Conservation (phyloP, 2,888 invertebrate genomes). For the Protodeltote pygarga region DNA sequence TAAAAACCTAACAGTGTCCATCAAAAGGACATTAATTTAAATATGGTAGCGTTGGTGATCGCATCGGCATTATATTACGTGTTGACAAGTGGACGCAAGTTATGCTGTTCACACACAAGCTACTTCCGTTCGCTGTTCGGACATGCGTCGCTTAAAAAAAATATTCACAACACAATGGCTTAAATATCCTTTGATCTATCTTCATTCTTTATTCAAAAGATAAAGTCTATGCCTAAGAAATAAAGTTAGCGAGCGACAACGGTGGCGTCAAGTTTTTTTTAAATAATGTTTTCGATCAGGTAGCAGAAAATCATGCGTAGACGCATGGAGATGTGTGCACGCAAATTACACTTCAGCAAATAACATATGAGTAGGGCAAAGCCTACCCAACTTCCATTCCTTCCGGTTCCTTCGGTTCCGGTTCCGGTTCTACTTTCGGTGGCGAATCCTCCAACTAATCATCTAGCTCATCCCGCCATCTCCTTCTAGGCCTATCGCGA, state of each 20-base stretch:
- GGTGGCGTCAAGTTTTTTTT: conserved; percentile 39
- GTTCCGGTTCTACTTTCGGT: too few relatives aligned
- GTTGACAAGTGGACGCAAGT: conserved; percentile 60
- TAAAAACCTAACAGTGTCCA: conserved; percentile 33
- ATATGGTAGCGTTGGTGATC: conserved; percentile 36
- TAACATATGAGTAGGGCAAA: too few relatives aligned
- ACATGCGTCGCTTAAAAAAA: conserved; percentile 77
- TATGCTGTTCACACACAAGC: conserved; percentile 70
- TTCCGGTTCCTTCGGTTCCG: too few relatives aligned
- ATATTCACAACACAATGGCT: conserved; percentile 70
- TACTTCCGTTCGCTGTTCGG: conserved; percentile 76
- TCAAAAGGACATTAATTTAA: conserved; percentile 37
- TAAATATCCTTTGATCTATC: conserved; percentile 60
- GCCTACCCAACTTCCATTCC: too few relatives aligned
- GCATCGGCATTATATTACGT: conserved; percentile 39
- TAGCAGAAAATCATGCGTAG: too few relatives aligned
- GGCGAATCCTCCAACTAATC: too few relatives aligned
- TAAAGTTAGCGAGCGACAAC: conserved; percentile 17
- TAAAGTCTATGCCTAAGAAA: conserved; percentile 47
- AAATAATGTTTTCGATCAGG: conserved; percentile 22
- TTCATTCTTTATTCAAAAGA: conserved; percentile 60
- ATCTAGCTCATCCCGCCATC: too few relatives aligned
- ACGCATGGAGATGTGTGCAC: too few relatives aligned
- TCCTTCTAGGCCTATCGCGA: too few relatives aligned
- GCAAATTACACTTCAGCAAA: too few relatives aligned